Conservation (phyloP, 2,113 vertebrate genomes). For the Halichoerus grypus region DNA sequence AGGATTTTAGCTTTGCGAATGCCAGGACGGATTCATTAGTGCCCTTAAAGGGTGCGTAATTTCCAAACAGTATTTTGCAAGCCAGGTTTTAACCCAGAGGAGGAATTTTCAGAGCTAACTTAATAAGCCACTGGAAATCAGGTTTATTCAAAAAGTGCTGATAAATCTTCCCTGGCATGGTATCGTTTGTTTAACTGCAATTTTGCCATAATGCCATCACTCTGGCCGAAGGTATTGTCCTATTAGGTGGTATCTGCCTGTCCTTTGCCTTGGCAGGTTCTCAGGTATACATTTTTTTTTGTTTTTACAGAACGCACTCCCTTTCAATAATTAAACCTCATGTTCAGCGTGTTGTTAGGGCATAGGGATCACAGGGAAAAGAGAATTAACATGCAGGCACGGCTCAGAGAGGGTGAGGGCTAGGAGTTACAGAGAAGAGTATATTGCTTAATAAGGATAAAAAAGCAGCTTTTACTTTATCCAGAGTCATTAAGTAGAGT, state of each 20-base stretch:
- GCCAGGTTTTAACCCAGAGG: constrained; percentile 63
- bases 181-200: constrained; percentile 75
- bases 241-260: constrained; percentile 54
- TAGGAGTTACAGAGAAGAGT: background rate
- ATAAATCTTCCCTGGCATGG: background rate
- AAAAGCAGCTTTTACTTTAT: background rate
- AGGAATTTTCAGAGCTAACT: constrained; percentile 66
- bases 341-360: background rate
- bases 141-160: constrained; percentile 78
- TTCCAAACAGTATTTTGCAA: constrained; percentile 60
- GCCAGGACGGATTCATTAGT: background rate
- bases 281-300: background rate
- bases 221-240: constrained; percentile 69
- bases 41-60: background rate
- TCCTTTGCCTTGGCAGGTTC: constrained; percentile 33
- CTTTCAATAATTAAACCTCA: constrained; percentile 43
- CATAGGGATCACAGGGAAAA: background rate
- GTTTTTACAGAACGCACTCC: background rate
- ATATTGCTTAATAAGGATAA: background rate
- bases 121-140: constrained; percentile 79
- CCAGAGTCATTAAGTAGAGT: background rate
- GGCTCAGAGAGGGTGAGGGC: background rate
- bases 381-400: background rate
- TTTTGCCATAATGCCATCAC: constrained; percentile 75
- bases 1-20: constrained; percentile 44